Base-by-base conservation (phyloP, 2,113 vertebrate species). In the Tapirus terrestris region DNA sequence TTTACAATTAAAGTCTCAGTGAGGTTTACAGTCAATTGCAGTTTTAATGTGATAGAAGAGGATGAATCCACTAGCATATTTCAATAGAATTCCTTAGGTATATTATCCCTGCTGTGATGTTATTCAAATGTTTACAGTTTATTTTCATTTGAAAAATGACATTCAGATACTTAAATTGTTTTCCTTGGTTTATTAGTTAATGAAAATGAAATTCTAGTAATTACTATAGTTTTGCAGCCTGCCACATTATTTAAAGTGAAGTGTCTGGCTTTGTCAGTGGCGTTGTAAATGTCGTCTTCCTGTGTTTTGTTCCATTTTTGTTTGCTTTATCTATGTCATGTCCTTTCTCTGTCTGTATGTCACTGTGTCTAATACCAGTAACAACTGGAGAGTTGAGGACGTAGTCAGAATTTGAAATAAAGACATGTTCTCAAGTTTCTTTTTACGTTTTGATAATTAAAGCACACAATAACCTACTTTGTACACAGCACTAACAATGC, bases 1-100 rank as follows among this genome's bases (percentile, higher is more conserved):
- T 99, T 98, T 99, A 99, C 99, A 99, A 99, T 99, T 99, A 99
- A 99, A 99, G 99, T 98, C 98, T 99, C 99, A 98, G 98, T 65
- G 98, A 99, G 98, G 99, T 99, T 99, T 99, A 98, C 99, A 99
- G 98, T 99, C 98, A 98, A 98, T 99, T 98, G 98, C 98, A 97
- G 98, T 98, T 99, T 99, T 99, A 99, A 99, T 99, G 99, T 99
- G 98, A 99, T 98, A 98, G 98, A 99, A 99, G 98, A 99, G 98
- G 98, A 98, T 98, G 98, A 98, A 99, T 98, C 98, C 97, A 97
- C 98, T 96, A 96, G 98, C 98, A 98, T 98, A 99, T 99, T 99
- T 99, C 99, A 98, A 98, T 99, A 98, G 98, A 98, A 99, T 99
- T 99, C 98, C 98, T 99, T 99, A 99, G 98, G 98, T 99, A 98